phyloP scores from a whole-genome alignment of 2,113 vertebrate genomes.

The Rhinoderma darwinii region DNA sequence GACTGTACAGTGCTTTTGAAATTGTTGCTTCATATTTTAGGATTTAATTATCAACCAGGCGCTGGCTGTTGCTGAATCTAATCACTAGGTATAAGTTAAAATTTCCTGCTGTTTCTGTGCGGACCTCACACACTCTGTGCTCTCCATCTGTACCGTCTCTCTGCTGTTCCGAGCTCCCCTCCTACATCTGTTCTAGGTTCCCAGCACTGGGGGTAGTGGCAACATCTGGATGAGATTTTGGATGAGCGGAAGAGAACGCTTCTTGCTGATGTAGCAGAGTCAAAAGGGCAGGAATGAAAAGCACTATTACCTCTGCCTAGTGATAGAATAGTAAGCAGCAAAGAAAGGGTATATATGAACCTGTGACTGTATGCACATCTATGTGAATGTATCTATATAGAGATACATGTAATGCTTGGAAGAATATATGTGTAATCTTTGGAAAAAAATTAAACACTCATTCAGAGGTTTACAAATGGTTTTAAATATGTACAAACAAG shows the following conservation, averaged over 20 bases:
- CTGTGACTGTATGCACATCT: neutral
- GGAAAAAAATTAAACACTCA: too few relatives aligned
- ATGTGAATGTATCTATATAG: neutral
- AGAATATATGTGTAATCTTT: neutral
- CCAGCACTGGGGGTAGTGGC: slow-evolving; percentile 50
- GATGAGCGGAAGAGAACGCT: slow-evolving; percentile 55
- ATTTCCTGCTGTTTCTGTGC: neutral
- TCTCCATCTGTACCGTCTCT: slow-evolving; percentile 1
- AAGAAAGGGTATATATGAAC: neutral
- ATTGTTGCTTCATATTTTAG: neutral
- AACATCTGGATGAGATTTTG: slow-evolving; percentile 58
- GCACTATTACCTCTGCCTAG: neutral
- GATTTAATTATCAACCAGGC: neutral
- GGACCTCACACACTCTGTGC: slow-evolving; percentile 14
- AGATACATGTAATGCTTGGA: neutral
- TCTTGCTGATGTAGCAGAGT: slow-evolving; percentile 8
- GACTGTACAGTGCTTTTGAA: neutral
- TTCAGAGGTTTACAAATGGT: too few relatives aligned
- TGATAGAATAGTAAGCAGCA: neutral
- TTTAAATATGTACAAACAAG: neutral
- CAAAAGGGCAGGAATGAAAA: slow-evolving; percentile 1
- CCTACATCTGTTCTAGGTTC: slow-evolving; percentile 57
- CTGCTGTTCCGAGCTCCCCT: slow-evolving; percentile 14
- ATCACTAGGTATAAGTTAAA: neutral
- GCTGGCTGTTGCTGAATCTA: neutral